These are phyloP conservation scores for Asobara japonica DNA, from an alignment of 1,140 invertebrate genomes.

Conservation along the genomic window DNA sequence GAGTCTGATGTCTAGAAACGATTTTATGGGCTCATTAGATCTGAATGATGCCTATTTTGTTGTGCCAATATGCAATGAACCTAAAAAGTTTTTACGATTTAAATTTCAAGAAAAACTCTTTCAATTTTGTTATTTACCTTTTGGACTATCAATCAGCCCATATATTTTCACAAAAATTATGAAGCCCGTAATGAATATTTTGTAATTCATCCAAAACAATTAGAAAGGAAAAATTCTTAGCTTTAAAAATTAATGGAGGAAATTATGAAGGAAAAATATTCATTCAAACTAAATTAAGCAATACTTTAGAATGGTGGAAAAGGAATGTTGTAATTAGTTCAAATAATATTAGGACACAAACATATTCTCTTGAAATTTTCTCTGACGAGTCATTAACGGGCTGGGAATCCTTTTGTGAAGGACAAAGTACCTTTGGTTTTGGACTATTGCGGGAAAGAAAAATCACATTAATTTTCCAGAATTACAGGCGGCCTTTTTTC, in stretches of 20 bases:
- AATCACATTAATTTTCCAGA: slow-evolving; percentile 48
- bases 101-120: slow-evolving; percentile 26
- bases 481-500: slow-evolving; percentile 43
- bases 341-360: slow-evolving; percentile 26
- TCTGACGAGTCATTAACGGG: slow-evolving; percentile 44
- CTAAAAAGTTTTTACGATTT: slow-evolving; percentile 31
- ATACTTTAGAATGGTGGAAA: slow-evolving; percentile 31
- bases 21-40: slow-evolving; percentile 29
- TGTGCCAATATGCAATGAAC: slow-evolving; percentile 23
- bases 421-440: slow-evolving; percentile 36
- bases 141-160: slow-evolving; percentile 30
- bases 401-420: slow-evolving; percentile 41
- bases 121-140: slow-evolving; percentile 34
- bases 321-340: neutral
- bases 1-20: slow-evolving; percentile 10
- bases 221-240: slow-evolving; percentile 36
- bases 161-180: slow-evolving; percentile 35
- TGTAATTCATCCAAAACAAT: slow-evolving; percentile 25
- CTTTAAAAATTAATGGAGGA: slow-evolving; percentile 19
- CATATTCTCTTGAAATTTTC: slow-evolving; percentile 42
- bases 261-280: slow-evolving; percentile 21
- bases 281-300: slow-evolving; percentile 11
- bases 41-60: slow-evolving; percentile 34
- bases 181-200: slow-evolving; percentile 20
- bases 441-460: slow-evolving; percentile 31